These are phyloP conservation scores for Cantharis rustica DNA, from an alignment of 2,888 invertebrate species.

Conservation along the genomic window DNA sequence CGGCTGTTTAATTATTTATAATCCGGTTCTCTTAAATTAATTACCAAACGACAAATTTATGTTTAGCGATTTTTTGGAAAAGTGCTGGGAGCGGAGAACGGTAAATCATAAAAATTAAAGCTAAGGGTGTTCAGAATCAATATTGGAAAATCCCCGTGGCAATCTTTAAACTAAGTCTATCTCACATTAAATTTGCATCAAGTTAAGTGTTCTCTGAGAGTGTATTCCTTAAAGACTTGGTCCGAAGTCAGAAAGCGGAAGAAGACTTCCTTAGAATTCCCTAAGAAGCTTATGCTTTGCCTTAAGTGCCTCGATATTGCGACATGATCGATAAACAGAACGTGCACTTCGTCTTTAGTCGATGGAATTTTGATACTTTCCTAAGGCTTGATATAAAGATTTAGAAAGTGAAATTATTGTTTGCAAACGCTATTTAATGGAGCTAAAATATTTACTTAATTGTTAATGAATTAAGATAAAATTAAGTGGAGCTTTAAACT, in stretches of 20 bases:
- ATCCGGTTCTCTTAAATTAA: neutral
- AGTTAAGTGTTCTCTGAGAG: conserved; percentile 54
- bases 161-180: conserved; percentile 44
- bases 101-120: conserved; percentile 35
- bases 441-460: neutral
- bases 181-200: conserved; percentile 59
- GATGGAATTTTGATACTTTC: conserved; percentile 31
- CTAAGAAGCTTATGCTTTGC: conserved; percentile 55
- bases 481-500: neutral
- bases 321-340: conserved; percentile 54
- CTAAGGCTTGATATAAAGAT: conserved; percentile 1
- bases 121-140: conserved; percentile 33
- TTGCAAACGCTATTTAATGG: neutral
- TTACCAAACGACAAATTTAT: neutral
- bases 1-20: neutral
- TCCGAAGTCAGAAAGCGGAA: conserved; percentile 48
- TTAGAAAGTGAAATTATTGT: conserved; percentile 1
- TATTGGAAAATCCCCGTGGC: conserved; percentile 37
- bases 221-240: conserved; percentile 47
- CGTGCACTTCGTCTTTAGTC: conserved; percentile 30
- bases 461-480: neutral
- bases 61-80: neutral
- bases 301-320: conserved; percentile 56
- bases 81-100: conserved; percentile 29
- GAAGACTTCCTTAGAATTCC: conserved; percentile 52